These are phyloP conservation scores for Eupithecia abbreviata DNA, from an alignment of 2,888 invertebrate species.

Conservation along the genomic window DNA sequence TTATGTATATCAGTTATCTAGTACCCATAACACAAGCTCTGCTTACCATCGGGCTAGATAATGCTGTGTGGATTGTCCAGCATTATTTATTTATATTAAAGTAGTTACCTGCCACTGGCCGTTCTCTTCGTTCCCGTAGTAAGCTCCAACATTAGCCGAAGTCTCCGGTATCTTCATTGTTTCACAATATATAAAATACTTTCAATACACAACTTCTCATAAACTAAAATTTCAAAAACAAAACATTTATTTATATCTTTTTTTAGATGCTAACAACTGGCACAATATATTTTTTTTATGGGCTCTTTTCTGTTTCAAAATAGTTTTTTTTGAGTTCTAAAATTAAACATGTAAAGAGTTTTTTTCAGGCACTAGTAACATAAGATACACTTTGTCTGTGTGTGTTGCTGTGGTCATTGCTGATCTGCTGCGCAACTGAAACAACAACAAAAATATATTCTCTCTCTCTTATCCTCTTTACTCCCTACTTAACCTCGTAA, in stretches of 20 bases:
- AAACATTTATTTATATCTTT: constrained; percentile 40
- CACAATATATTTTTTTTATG: constrained; percentile 27
- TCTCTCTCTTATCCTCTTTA: too few relatives aligned
- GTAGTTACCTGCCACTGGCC: constrained; percentile 77
- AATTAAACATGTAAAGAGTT: constrained; percentile 36
- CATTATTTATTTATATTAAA: neutral
- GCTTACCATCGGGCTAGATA: too few relatives aligned
- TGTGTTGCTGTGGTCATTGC: constrained; percentile 68
- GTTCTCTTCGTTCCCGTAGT: constrained; percentile 77
- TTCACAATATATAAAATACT: constrained; percentile 30
- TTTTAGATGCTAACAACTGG: constrained; percentile 31
- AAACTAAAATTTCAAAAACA: constrained; percentile 46
- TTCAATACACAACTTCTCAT: constrained; percentile 47
- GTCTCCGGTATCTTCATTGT: constrained; percentile 81
- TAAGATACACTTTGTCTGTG: constrained; percentile 53
- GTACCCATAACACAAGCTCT: too few relatives aligned
- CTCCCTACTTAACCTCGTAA: too few relatives aligned
- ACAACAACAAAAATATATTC: neutral
- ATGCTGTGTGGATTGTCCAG: too few relatives aligned
- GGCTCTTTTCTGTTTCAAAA: neutral
- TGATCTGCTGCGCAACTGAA: constrained; percentile 63
- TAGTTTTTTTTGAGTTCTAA: constrained; percentile 32
- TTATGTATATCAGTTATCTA: too few relatives aligned
- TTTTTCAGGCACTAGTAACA: constrained; percentile 56
- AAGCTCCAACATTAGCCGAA: constrained; percentile 73